Evolutionary conservation across 2,113 vertebrate species (phyloP).

Genomic region (Hydropotes inermis): DNA sequence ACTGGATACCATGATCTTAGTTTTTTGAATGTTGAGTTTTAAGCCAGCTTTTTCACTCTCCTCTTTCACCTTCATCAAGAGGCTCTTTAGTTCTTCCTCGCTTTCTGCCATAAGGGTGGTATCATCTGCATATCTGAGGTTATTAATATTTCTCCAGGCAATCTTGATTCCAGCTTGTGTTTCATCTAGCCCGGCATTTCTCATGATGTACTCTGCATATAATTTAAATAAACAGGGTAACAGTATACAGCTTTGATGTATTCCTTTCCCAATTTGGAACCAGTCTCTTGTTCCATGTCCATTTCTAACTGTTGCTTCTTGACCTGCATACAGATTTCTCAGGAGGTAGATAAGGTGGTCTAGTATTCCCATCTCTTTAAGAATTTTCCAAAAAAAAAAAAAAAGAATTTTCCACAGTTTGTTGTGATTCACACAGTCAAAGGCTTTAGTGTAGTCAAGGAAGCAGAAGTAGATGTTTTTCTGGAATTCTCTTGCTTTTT

Average conservation of each 20-base stretch:
- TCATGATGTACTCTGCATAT: not conserved
- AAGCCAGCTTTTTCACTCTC: not conserved
- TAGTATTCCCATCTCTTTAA: not conserved
- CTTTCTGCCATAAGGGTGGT: not conserved
- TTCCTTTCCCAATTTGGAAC: not conserved
- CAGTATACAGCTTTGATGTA: not conserved
- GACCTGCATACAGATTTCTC: not conserved
- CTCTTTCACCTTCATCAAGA: not conserved
- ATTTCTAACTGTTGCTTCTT: not conserved
- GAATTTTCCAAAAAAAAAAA: too few species aligned
- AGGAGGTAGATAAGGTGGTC: not conserved
- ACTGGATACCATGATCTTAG: not conserved
- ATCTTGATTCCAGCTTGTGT: not conserved
- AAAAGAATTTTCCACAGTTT: not conserved
- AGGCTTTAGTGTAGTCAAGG: not conserved
- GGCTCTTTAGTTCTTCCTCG: not conserved
- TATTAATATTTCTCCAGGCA: not conserved
- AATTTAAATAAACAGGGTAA: not conserved
- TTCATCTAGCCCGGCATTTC: not conserved
- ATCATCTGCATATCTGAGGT: not conserved
- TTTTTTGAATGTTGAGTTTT: not conserved
- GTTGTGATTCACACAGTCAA: not conserved
- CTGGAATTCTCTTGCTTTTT: not conserved
- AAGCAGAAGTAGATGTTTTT: not conserved
- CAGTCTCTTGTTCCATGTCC: not conserved